Conservation (phyloP, 2,888 invertebrate genomes). For the Griposia aprilina region DNA sequence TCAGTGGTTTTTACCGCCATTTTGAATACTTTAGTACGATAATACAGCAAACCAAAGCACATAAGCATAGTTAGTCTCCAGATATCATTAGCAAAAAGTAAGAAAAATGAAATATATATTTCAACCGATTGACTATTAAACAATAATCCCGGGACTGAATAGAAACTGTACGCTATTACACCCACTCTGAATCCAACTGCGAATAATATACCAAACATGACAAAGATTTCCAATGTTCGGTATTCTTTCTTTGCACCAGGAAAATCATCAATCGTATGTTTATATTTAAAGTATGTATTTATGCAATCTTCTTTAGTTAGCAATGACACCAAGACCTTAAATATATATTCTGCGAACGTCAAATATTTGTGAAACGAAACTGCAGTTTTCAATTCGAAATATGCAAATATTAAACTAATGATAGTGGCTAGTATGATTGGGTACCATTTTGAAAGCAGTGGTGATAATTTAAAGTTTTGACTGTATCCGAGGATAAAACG, state of each 20-base stretch:
- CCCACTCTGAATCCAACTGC: not conserved
- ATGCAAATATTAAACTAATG: not conserved
- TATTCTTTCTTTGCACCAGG: slow-evolving; percentile 1
- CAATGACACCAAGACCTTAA: not conserved
- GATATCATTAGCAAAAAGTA: not conserved
- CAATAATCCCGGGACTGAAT: not conserved
- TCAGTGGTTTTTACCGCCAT: not conserved
- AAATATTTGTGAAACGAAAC: not conserved
- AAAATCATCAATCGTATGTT: not conserved
- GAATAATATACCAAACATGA: not conserved
- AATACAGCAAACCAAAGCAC: slow-evolving; percentile 16
- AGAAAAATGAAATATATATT: not conserved
- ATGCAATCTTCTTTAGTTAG: not conserved
- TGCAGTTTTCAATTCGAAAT: too few species aligned
- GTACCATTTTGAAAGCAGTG: not conserved
- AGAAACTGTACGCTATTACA: fast-evolving
- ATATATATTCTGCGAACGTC: not conserved
- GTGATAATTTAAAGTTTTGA: not conserved
- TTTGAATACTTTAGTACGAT: slow-evolving; percentile 1
- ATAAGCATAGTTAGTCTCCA: not conserved
- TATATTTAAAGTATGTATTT: not conserved
- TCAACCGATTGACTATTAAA: not conserved
- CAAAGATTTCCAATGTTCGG: not conserved
- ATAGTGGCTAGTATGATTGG: not conserved
- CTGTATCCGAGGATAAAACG: not conserved